Evolutionary conservation across 2,113 vertebrate species (phyloP), one percentile per base, ranked within the genome.

Genomic region (Kryptolebias marmoratus): DNA sequence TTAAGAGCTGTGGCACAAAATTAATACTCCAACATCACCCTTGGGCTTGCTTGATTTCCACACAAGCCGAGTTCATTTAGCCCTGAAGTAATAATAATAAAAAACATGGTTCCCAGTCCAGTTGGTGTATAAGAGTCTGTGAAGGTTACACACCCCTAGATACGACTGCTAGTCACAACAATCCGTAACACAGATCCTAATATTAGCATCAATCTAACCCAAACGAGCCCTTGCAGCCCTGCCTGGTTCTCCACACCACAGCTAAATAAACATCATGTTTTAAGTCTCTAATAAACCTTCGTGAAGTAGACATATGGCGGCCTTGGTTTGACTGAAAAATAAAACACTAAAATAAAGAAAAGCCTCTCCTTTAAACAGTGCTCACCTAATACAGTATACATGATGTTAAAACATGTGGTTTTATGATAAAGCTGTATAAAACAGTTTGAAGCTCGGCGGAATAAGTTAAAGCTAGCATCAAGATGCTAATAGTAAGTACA

Each of bases 391-490:
- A 14, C 2, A 48, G 52, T 10, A 5, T 22, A 27, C 4, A 32
- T 4, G 1, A 42, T 13, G 14, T 18, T 32, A 32, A 62, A n/a
- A 16, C 16, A 32, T 36, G 2, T 5, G 3, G 18, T 11, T 52
- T 2, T n/a, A 31, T 11, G 5, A 4, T 0, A 3, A 52, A 3
- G 11, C 22, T 8, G 9, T 14, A 28, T 54, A 61, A 54, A 10
- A 2, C 31, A 9, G 27, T 48, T 57, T 59, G 0, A 5, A 22
- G 1, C 2, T 12, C 5, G 7, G 5, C 11, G 0, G 39, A 27
- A 16, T 1, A 0, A 48, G 31, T 72, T 13, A 49, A 57, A 55
- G 15, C 57, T 85, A 73, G 36, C 59, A 73, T 6, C 39, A 42
- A 10, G 5, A 42, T 52, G 27, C 22, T 72, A 58, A 13, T 22